phyloP scores from a whole-genome alignment of 2,113 vertebrate species.

The Megaceryle maxima region DNA sequence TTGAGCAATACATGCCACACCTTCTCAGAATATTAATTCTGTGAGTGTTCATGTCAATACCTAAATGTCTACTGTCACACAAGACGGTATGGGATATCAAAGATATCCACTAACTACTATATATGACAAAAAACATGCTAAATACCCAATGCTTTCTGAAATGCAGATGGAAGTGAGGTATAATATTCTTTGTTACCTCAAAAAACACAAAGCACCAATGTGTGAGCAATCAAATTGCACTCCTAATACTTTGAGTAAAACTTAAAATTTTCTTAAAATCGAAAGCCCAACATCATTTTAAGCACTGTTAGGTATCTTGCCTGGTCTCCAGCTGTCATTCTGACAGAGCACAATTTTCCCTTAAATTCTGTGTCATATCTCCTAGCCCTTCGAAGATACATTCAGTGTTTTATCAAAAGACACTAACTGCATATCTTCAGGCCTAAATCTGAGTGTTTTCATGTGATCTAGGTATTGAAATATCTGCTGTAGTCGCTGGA shows the following conservation, averaged over 20 bases:
- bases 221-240: rapidly evolving
- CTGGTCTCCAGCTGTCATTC: not conserved
- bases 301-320: not conserved
- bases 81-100: not conserved
- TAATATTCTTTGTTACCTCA: not conserved
- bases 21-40: not conserved
- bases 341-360: not conserved
- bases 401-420: not conserved
- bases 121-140: not conserved
- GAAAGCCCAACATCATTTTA: not conserved
- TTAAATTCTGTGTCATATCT: not conserved
- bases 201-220: not conserved
- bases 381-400: not conserved
- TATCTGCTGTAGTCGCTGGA: too few species aligned
- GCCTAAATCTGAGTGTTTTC: not conserved
- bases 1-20: not conserved
- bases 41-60: not conserved
- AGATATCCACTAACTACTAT: not conserved
- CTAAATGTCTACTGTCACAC: not conserved
- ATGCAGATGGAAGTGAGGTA: not conserved
- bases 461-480: not conserved
- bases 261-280: not conserved
- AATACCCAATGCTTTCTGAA: not conserved
- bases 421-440: not conserved
- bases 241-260: not conserved